phyloP scores from a whole-genome alignment of 2,888 invertebrate genomes.

The Formica aserva region DNA sequence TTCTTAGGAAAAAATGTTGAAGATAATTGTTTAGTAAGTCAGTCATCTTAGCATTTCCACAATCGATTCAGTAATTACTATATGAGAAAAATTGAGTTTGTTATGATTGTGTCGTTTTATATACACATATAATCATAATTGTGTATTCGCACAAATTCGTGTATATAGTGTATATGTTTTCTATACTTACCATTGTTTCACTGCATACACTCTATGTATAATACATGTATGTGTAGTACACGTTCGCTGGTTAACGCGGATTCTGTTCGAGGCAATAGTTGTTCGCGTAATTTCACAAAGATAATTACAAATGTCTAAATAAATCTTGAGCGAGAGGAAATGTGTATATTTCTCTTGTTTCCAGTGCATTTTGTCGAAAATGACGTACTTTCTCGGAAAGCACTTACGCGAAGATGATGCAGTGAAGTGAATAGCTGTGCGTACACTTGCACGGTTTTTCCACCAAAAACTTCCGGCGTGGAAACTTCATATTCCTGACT shows the following conservation, averaged over 20 bases:
- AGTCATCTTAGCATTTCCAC: no score
- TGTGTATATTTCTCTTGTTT: neutral
- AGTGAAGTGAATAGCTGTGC: neutral
- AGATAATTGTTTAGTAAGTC: neutral
- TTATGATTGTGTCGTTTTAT: neutral
- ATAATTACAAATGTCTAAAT: neutral
- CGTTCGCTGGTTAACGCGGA: neutral
- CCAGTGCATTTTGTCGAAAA: slow-evolving; percentile 5
- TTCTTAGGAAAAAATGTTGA: neutral
- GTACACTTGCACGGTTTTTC: slow-evolving; percentile 6
- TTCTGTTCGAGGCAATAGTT: slow-evolving; percentile 3
- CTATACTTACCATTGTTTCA: neutral
- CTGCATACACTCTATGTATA: neutral
- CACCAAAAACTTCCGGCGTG: slow-evolving; percentile 13
- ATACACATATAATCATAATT: neutral
- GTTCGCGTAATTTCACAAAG: slow-evolving; percentile 12
- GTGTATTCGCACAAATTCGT: neutral
- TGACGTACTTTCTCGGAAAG: neutral
- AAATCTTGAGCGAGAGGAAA: neutral
- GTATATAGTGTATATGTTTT: neutral
- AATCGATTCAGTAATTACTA: no score
- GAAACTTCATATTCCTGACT: slow-evolving; percentile 31
- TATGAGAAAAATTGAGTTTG: no score
- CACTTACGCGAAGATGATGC: neutral
- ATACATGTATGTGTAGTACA: neutral